Evolutionary conservation across 2,113 vertebrate genomes (phyloP).

Genomic region (Syngnathus floridae): DNA sequence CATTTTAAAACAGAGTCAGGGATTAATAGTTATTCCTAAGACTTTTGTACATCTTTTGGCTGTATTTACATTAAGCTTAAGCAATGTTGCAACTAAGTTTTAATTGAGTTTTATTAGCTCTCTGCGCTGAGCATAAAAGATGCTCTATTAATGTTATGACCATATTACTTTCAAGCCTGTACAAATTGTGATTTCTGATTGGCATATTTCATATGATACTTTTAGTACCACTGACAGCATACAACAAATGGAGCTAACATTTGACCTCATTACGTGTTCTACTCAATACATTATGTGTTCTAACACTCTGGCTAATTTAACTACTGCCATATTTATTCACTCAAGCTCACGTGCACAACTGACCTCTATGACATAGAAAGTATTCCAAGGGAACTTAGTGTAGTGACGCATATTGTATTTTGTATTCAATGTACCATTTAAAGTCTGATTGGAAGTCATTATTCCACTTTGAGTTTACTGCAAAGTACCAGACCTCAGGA

Average conservation of each 20-base stretch:
- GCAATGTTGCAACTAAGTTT: not conserved
- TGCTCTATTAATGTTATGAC: not conserved
- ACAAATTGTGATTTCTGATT: not conserved
- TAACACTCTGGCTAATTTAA: not conserved
- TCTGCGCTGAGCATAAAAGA: not conserved
- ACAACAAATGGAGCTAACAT: not conserved
- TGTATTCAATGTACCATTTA: not conserved
- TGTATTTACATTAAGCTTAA: too few relatives aligned
- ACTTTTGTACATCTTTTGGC: too few relatives aligned
- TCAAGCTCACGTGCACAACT: not conserved
- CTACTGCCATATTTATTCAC: not conserved
- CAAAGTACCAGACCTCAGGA: not conserved
- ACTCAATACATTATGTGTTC: not conserved
- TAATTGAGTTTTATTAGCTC: not conserved
- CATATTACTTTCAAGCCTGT: too few relatives aligned
- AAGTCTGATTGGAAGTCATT: not conserved
- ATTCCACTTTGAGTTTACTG: not conserved
- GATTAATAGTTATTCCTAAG: too few relatives aligned
- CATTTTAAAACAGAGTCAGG: too few relatives aligned
- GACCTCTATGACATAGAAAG: not conserved
- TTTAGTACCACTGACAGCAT: not conserved
- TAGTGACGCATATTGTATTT: not conserved
- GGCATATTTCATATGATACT: not conserved
- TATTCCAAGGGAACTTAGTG: not conserved
- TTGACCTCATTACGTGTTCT: not conserved